A percentile compares a stretch with the other conserved stretches of the same genome.
These are phyloP conservation scores for Gouania willdenowi DNA, from an alignment of 2,797 vertebrate species.

Conservation along the genomic window DNA sequence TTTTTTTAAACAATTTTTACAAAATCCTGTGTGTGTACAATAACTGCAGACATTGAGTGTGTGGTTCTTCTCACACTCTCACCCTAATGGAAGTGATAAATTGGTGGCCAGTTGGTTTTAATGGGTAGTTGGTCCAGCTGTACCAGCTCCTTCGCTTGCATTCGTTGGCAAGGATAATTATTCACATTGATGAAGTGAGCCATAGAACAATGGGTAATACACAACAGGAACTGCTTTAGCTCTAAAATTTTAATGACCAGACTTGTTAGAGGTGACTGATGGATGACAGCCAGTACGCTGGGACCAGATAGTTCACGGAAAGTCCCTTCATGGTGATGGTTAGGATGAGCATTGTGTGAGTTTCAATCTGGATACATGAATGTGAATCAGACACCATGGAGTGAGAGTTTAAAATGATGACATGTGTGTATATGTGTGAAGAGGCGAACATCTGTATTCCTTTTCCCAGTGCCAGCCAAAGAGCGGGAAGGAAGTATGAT, in stretches of 20 bases:
- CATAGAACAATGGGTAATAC: conserved; percentile 51
- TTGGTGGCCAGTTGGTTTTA: conserved; percentile 40
- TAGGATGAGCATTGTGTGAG: no score
- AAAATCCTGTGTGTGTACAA: not conserved
- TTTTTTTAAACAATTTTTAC: no score
- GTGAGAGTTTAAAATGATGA: no score
- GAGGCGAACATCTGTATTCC: conserved; percentile 29
- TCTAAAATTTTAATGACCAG: no score
- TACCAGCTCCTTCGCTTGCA: conserved; percentile 33
- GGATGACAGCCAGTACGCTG: conserved; percentile 8
- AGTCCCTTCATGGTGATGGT: no score
- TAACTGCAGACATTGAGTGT: no score
- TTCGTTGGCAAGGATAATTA: conserved; percentile 41
- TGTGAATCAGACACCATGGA: no score
- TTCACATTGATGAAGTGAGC: conserved; percentile 55
- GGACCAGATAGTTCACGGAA: conserved; percentile 2
- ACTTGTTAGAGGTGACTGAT: conserved; percentile 31
- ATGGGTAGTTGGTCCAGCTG: conserved; percentile 36
- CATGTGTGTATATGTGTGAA: no score
- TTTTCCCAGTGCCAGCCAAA: conserved; percentile 23
- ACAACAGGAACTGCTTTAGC: conserved; percentile 33
- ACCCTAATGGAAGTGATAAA: conserved; percentile 46
- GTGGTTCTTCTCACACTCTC: no score
- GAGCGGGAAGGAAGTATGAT: conserved; percentile 16
- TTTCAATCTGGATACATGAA: no score